These are phyloP conservation scores for Tauraco hartlaubi DNA, from an alignment of 2,797 vertebrate genomes.

Conservation along the genomic window DNA sequence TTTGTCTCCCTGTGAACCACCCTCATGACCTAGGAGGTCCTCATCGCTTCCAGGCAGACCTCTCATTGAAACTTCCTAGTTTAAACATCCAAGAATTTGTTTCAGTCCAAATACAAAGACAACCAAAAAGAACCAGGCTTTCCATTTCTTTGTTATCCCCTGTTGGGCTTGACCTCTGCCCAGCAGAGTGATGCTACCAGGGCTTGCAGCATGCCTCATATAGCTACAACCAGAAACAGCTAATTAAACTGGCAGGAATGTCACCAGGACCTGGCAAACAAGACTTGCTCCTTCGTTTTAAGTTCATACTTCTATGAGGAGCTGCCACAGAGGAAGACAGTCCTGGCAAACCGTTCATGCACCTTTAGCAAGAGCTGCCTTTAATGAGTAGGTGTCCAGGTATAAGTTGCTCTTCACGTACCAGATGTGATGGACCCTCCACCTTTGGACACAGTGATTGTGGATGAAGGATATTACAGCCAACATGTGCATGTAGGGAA, in stretches of 20 bases:
- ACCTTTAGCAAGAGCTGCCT: not conserved
- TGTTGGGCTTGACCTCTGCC: not conserved
- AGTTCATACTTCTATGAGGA: not conserved
- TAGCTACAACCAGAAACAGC: constrained; percentile 27
- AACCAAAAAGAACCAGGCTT: not conserved
- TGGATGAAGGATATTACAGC: not conserved
- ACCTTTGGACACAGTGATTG: accelerated
- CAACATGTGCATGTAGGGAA: accelerated
- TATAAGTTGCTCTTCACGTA: accelerated
- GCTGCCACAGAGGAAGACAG: not conserved
- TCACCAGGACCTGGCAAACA: not conserved
- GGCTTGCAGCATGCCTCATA: not conserved
- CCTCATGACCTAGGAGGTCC: not conserved
- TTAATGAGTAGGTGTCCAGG: not conserved
- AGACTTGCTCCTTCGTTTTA: not conserved
- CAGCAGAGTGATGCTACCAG: constrained; percentile 4
- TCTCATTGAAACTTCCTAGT: not conserved
- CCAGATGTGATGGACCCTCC: not conserved
- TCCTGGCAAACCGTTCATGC: not conserved
- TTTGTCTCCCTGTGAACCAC: not conserved
- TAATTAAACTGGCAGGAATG: constrained; percentile 12
- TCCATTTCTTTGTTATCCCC: not conserved
- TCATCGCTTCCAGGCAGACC: not conserved
- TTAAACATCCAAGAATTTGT: not conserved
- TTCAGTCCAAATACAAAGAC: not conserved